Conservation (phyloP, 1,140 invertebrate genomes). For the Drosophila lacertosa region DNA sequence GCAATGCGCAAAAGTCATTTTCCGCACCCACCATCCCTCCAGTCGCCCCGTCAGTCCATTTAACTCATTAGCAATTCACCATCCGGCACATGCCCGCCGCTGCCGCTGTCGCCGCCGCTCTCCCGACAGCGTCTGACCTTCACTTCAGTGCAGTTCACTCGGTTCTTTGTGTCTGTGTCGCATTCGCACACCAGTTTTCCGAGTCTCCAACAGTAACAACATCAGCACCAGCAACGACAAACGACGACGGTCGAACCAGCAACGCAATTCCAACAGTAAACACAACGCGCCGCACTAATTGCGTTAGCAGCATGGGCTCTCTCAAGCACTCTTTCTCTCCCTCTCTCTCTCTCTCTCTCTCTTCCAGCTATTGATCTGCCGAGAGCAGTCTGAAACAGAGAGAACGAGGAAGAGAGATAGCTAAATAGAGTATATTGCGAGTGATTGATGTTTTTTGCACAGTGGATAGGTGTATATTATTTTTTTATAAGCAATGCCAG, state of each 20-base stretch:
- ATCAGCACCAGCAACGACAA: too few relatives aligned
- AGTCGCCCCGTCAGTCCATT: conserved; percentile 3
- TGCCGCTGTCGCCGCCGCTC: neutral
- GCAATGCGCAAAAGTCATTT: conserved; percentile 40
- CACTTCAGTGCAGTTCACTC: conserved; percentile 54
- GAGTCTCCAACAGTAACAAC: conserved; percentile 15
- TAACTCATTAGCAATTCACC: conserved; percentile 41
- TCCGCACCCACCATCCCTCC: neutral
- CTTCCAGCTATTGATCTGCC: conserved; percentile 15
- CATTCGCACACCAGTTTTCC: conserved; percentile 34
- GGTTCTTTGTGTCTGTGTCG: conserved; percentile 64
- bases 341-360: conserved; percentile 18
- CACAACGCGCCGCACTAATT: conserved; percentile 58
- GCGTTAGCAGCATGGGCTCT: conserved; percentile 41
- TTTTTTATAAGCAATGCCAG: neutral
- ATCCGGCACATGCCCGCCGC: conserved; percentile 22
- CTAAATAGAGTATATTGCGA: neutral
- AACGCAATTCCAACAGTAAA: conserved; percentile 48
- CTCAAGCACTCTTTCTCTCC: too few relatives aligned
- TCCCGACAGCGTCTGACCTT: conserved; percentile 61
- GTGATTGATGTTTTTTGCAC: conserved; percentile 40
- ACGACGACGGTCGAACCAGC: conserved; percentile 23
- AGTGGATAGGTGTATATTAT: conserved; percentile 7
- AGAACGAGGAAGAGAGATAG: neutral
- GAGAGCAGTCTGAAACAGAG: conserved; percentile 1